A percentile compares a stretch with the other conserved stretches of the same genome.
phyloP scores from a whole-genome alignment of 2,888 invertebrate genomes.

The Dynastes maya region DNA sequence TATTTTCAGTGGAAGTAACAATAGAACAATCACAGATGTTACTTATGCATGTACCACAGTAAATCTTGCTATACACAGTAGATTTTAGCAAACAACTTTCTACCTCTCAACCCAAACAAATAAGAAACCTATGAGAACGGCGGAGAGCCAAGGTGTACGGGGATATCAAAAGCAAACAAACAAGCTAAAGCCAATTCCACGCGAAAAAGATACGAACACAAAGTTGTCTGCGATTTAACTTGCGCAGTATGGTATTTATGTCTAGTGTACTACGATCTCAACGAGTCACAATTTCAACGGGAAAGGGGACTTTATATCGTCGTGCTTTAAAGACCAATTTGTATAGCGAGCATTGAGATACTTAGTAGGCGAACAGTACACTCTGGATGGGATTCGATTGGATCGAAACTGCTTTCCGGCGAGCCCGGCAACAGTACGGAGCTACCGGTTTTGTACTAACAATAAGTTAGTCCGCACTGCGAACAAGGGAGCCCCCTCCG shows the following conservation, averaged over 20 bases:
- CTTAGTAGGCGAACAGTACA: too few relatives aligned
- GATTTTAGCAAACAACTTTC: conserved; percentile 11
- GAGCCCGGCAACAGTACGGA: conserved; percentile 68
- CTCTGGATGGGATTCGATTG: background rate
- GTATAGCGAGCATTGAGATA: too few relatives aligned
- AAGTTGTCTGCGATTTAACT: background rate
- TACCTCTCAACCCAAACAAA: conserved; percentile 43
- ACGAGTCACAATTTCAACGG: background rate
- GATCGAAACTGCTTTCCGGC: conserved; percentile 66
- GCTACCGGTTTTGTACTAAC: conserved; percentile 55
- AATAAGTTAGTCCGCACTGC: conserved; percentile 52
- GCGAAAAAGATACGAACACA: conserved; percentile 17
- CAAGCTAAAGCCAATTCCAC: background rate
- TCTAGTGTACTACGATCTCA: background rate
- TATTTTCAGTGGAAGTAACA: background rate
- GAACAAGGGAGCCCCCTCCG: conserved; percentile 7
- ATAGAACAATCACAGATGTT: background rate
- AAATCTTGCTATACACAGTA: background rate
- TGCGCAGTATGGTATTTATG: background rate
- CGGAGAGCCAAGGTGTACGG: background rate
- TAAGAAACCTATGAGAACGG: background rate
- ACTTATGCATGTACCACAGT: background rate
- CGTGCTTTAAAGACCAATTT: too few relatives aligned
- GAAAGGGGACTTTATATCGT: too few relatives aligned
- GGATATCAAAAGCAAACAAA: conserved; percentile 9